Evolutionary conservation across 2,888 invertebrate species (phyloP).

Genomic region (Perizoma affinitatum): DNA sequence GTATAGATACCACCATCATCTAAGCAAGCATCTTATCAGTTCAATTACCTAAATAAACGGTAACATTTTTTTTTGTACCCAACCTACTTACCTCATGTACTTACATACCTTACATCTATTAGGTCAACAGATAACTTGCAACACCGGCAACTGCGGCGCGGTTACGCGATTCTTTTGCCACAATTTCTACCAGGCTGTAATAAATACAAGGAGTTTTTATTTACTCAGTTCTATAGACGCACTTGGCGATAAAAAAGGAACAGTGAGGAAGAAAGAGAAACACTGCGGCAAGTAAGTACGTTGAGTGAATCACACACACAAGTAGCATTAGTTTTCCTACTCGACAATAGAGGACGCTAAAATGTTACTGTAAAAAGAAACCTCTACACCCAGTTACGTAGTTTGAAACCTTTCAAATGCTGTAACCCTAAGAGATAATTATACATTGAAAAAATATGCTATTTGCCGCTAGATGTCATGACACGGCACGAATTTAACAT

Average conservation of each 20-base stretch:
- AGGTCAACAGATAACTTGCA: background rate
- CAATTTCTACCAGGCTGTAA: constrained; percentile 35
- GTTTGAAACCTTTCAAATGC: background rate
- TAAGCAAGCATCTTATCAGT: background rate
- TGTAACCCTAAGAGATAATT: no score
- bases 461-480: constrained; percentile 29
- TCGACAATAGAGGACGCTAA: constrained; percentile 24
- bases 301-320: background rate
- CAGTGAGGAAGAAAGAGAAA: constrained; percentile 10
- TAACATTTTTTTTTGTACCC: no score
- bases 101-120: no score
- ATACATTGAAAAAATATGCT: constrained; percentile 4
- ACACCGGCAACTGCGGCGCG: constrained; percentile 5
- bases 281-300: no score
- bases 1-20: no score
- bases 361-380: no score
- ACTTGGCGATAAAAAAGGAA: no score
- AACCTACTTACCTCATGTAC: no score
- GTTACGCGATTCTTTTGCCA: constrained; percentile 34
- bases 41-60: background rate
- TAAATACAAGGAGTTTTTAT: constrained; percentile 13
- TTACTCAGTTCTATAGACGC: no score
- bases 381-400: no score
- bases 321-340: constrained; percentile 11
- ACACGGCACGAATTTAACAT: no score